These are phyloP conservation scores for Oncopodura yosiiana DNA, from an alignment of 1,140 invertebrate genomes.

Conservation along the genomic window DNA sequence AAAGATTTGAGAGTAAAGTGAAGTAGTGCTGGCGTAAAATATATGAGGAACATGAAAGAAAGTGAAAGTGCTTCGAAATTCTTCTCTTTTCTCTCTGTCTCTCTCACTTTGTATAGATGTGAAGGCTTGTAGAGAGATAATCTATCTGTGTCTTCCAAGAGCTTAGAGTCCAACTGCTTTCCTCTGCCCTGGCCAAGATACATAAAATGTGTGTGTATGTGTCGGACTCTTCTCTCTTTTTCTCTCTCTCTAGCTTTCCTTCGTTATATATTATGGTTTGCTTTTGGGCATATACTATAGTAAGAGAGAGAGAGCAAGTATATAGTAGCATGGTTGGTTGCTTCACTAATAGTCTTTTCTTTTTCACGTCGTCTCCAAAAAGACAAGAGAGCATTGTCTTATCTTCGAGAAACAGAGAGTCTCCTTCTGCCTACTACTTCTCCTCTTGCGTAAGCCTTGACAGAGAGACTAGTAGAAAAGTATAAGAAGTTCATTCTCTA, in stretches of 20 bases:
- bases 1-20: not conserved
- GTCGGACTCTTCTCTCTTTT: too few relatives aligned
- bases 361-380: conserved; percentile 8
- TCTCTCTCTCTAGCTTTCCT: not conserved
- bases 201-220: too few relatives aligned
- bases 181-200: too few relatives aligned
- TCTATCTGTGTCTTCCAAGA: not conserved
- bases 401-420: conserved; percentile 12
- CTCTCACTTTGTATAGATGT: too few relatives aligned
- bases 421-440: too few relatives aligned
- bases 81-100: not conserved
- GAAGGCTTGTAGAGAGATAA: too few relatives aligned
- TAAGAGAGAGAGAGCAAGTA: not conserved
- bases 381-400: conserved; percentile 7
- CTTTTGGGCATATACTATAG: not conserved
- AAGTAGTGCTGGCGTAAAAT: not conserved
- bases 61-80: conserved; percentile 9
- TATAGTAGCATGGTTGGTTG: conserved; percentile 13
- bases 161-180: not conserved
- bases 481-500: too few relatives aligned
- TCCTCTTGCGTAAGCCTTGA: too few relatives aligned
- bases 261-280: not conserved
- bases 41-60: conserved; percentile 3
- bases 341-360: conserved; percentile 18
- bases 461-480: too few relatives aligned